Base-by-base conservation (phyloP, 2,888 invertebrate species). In the Desoria tigrina region DNA sequence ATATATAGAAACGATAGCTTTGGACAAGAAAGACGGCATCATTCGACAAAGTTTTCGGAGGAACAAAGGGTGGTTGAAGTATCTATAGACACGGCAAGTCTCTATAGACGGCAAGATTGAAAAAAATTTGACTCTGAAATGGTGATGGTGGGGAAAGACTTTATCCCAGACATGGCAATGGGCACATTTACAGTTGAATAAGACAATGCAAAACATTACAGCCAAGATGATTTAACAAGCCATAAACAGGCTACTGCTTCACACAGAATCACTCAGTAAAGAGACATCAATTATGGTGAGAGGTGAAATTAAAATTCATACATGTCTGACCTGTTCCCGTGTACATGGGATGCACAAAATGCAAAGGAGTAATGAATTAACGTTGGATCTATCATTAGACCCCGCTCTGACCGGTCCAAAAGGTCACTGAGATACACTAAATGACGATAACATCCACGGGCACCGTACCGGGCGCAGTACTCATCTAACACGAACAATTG, bases 351-450 rank as follows among this genome's bases (percentile, higher is more conserved):
- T 61, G 98, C 98, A 83, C 99, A 99, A 84, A 97, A 99, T 53
- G 98, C 98, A 83, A 98, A 99, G 78, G 96, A 95, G 83, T 94
- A 99, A 83, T 99, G 98, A 80, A 99, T 95, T 69, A 99, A 85
- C 0, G 96, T 98, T 0, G 99, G 99, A 83, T 99, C 99, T 70
- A 99, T 95, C 85, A 98, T 93, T 77, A 92, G 86, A 49, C 90
- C 90, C 78, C 93, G 92, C 81, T 98, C 96, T 0, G 96, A 94
- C 71, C 94, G 87, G 79, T 96, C 95, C 76, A 99, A 84, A 56
- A 99, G 86, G 81, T 99, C 98, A 71, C 90, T 90, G 67, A 99
- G 86, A 82, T 98, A 98, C 81, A 93, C 94, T 56, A 99, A 86
- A 81, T 99, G 98, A 59, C 99, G 88, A 82, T 89, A 95, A 81